Percentiles rank a stretch among this genome's conserved stretches.
Evolutionary conservation across 2,888 invertebrate genomes (phyloP).

Genomic region (Spodoptera exigua): DNA sequence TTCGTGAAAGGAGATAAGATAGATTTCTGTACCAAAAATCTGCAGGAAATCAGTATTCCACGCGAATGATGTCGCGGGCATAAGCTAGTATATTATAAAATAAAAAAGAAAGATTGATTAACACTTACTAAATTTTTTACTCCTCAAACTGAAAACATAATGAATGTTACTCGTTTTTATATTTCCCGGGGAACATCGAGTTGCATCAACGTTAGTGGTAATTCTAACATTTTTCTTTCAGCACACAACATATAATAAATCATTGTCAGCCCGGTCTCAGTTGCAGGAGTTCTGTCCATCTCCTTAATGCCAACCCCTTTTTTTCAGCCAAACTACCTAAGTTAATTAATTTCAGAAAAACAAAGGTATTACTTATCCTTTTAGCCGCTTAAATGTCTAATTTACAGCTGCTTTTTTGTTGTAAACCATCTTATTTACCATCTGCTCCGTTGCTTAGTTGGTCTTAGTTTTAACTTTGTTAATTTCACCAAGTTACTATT

Average conservation of each 20-base stretch:
- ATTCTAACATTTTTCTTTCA: constrained; percentile 51
- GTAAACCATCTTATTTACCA: constrained; percentile 6
- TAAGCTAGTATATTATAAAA: no score
- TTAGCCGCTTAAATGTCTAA: constrained; percentile 29
- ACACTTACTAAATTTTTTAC: background rate
- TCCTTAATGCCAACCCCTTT: constrained; percentile 67
- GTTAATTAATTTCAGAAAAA: constrained; percentile 56
- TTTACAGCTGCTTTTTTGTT: constrained; percentile 14
- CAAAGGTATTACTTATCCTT: constrained; percentile 36
- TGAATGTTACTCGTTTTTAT: constrained; percentile 3
- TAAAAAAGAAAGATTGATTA: no score
- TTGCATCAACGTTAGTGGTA: constrained; percentile 43
- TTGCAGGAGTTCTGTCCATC: constrained; percentile 67
- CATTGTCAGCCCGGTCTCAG: constrained; percentile 70
- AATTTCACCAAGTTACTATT: background rate
- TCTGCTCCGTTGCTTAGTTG: constrained; percentile 1
- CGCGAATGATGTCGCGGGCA: no score
- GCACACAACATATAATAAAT: constrained; percentile 63
- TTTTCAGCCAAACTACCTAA: constrained; percentile 54
- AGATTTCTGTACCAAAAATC: no score
- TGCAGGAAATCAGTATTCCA: no score
- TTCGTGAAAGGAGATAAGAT: no score
- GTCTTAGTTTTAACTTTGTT: constrained; percentile 6
- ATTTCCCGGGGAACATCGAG: constrained; percentile 24
- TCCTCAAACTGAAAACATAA: background rate